These are phyloP conservation scores for Theonella swinhoei DNA, from an alignment of 37 sponge, comb jelly and placozoan genomes.

Conservation along the genomic window DNA sequence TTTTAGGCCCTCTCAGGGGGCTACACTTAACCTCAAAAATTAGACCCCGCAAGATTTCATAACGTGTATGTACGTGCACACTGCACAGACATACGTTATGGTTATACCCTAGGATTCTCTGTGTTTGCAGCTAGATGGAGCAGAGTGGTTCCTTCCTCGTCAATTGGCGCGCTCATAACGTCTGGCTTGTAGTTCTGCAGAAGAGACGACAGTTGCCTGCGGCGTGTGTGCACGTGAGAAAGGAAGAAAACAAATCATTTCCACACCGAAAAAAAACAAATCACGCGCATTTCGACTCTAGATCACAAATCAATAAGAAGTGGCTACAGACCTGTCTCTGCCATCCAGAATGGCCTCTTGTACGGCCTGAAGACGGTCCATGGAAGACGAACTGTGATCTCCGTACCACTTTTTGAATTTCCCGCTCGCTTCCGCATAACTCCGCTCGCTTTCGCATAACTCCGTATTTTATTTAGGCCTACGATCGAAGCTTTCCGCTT, in stretches of 20 bases:
- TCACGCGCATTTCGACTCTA: background rate
- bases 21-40: no score
- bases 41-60: no score
- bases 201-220: background rate
- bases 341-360: background rate
- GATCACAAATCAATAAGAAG: background rate
- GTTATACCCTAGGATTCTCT: background rate
- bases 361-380: no score
- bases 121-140: slow-evolving; percentile 72
- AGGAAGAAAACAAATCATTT: no score
- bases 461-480: no score
- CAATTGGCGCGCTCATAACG: slow-evolving; percentile 19
- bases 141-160: slow-evolving; percentile 59
- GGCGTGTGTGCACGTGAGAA: background rate
- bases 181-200: background rate
- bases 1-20: no score
- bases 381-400: no score
- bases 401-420: background rate
- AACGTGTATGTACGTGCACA: no score
- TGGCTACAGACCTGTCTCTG: background rate
- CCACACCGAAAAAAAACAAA: no score
- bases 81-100: no score
- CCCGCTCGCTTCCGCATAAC: background rate
- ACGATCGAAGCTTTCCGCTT: no score
- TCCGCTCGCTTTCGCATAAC: no score